Base-by-base conservation (phyloP, 2,797 vertebrate genomes). In the Dermochelys coriacea region DNA sequence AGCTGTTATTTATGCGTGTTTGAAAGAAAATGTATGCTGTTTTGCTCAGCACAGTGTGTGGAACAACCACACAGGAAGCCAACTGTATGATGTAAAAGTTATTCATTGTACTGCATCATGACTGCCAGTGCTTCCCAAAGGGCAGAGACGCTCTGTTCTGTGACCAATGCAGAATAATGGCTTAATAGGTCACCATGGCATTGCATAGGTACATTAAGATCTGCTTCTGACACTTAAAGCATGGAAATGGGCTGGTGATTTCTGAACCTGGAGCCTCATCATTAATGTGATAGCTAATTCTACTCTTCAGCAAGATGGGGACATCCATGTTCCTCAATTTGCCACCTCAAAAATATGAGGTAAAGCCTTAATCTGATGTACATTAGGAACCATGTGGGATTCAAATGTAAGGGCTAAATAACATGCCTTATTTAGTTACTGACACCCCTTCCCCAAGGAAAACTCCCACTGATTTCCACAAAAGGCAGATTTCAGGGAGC, bases 41-140 rank as follows among this genome's bases (percentile, higher is more conserved):
- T 83, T 5, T 86, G 51, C 88, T 83, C 78, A 0, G 75, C 11
- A 51, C 47, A 12, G 0, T 9, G 18, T 0, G 4, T 14, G 25
- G 21, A 95, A 45, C 59, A 1, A 1, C 74, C 37, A 79, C 1
- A 49, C 45, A 19, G 6, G 83, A 52, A 50, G 59, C 59, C 15
- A 34, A 61, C 16, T 34, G 16, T 16, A 34, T 31, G 59, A n/a
- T 16, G 59, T 34, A 34, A 16, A 61, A 61, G 15, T 61, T 61
- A 61, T 61, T 61, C 59, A 61, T 16, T 34, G 31, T 34, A 61
- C 29, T 61, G 59, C 29, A 61, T 16, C 12, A 4, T 61, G 31
- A 16, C 15, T 61, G 31, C 31, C 14, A 34, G 31, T 15, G 59
- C 31, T 61, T 61, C 31, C 59, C 59, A 61, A 61, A 34, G 31